phyloP scores from a whole-genome alignment of 1,140 invertebrate species.

The Aphidius gifuensis region DNA sequence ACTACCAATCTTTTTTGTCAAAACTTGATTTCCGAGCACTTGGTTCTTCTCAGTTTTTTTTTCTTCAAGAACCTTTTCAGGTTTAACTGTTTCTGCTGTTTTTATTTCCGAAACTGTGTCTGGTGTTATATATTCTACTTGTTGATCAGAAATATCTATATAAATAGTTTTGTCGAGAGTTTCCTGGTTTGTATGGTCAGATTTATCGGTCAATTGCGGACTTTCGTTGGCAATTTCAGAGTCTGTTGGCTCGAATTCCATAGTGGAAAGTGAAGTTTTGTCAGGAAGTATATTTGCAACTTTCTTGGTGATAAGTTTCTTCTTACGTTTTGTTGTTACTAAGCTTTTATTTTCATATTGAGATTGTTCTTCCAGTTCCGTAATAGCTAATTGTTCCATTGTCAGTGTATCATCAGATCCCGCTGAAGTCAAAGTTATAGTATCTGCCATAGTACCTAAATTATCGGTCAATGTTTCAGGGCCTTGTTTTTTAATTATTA shows the following conservation, averaged over 20 bases:
- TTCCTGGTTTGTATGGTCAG: too few relatives aligned
- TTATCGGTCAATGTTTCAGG: conserved; percentile 13
- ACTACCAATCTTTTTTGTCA: too few relatives aligned
- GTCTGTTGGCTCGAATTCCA: too few relatives aligned
- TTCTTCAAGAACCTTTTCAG: conserved; percentile 30
- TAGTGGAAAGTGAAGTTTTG: too few relatives aligned
- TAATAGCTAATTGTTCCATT: too few relatives aligned
- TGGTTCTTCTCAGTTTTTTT: conserved; percentile 22
- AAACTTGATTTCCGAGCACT: conserved; percentile 28
- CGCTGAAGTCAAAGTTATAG: conserved; percentile 27
- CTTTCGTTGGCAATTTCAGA: too few relatives aligned
- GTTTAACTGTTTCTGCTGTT: conserved; percentile 31
- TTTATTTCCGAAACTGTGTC: conserved; percentile 20
- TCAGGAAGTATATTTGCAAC: neutral
- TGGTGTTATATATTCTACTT: neutral
- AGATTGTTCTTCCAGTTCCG: too few relatives aligned
- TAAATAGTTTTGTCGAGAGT: too few relatives aligned
- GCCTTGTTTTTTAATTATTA: conserved; percentile 41
- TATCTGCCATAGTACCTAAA: conserved; percentile 33
- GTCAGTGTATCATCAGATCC: too few relatives aligned
- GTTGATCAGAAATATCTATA: too few relatives aligned
- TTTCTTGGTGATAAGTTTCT: conserved; percentile 31
- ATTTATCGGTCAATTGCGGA: too few relatives aligned
- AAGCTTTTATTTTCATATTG: too few relatives aligned
- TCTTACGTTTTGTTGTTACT: conserved; percentile 6